Evolutionary conservation across 2,888 invertebrate genomes (phyloP), one percentile per base, ranked within the genome.

Genomic region (Scaptomyza reducta): DNA sequence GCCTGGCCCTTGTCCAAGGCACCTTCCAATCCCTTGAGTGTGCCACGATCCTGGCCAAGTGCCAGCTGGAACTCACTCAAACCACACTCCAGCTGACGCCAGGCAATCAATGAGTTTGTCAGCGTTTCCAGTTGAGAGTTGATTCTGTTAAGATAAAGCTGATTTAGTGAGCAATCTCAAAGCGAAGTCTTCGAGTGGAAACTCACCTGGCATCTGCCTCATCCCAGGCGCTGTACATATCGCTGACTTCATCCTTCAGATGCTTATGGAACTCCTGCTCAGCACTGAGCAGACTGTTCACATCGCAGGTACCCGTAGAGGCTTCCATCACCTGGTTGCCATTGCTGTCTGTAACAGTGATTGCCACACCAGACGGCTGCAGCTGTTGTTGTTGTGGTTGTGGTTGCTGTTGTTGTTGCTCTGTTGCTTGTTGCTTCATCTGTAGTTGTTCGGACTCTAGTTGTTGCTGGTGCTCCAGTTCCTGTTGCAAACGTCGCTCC

Each of bases 61-160:
- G 96, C 96, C 53, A 94, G 94, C 87, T 96, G 95, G 69, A 97
- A 93, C 90, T 96, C 96, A 14, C 95, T 94, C 58, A 96, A 92
- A 10, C 96, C 95, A 64, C 93, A 93, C 89, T 96, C 96, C 92
- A 96, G 94, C 89, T 96, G 95, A 58, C 94, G 94, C 96, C 96
- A 96, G 31, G 94, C 94, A 76, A 94, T 93, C 49, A 95, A 93
- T 11, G 96, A 94, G 77, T 94, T 94, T 88, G 95, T 95, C 62
- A 96, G 92, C 72, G 94, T 94, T 77, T 94, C 93, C 86, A 96
- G 92, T 90, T 95, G 95, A 79, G 94, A 94, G 78, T 94, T 94
- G 62, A 96, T 95, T 88, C 96, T 96, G 91, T 11, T 38, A 9
- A 1, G 9, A 1, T 2, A 5, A 18, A 42, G 13, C 3, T 13